Conservation (phyloP, 2,888 invertebrate species). For the Calameuta idolon region DNA sequence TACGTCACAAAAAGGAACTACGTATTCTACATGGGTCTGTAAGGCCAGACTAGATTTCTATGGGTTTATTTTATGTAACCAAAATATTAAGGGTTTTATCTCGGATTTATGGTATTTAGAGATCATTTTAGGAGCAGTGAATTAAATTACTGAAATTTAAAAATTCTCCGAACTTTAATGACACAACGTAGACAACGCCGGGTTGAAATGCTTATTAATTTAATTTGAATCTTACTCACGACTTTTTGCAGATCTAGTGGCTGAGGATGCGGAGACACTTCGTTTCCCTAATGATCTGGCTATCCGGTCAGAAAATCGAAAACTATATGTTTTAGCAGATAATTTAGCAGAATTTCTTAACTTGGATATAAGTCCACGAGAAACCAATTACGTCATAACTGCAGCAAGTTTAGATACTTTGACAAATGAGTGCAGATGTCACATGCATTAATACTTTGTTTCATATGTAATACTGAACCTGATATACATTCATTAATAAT, state of each 20-base stretch:
- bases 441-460: neutral
- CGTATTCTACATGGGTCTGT: too few relatives aligned
- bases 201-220: too few relatives aligned
- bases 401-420: constrained; percentile 38
- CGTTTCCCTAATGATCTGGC: constrained; percentile 83
- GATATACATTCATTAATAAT: neutral
- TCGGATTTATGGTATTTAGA: too few relatives aligned
- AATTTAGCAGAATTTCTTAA: constrained; percentile 55
- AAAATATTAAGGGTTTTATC: too few relatives aligned
- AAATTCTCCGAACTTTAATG: too few relatives aligned
- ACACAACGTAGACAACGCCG: too few relatives aligned
- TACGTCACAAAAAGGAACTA: too few relatives aligned
- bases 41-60: too few relatives aligned
- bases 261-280: constrained; percentile 75
- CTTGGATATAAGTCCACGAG: constrained; percentile 33
- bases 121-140: too few relatives aligned
- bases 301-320: constrained; percentile 42
- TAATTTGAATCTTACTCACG: neutral
- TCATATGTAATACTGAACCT: neutral
- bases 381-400: constrained; percentile 46
- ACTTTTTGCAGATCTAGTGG: constrained; percentile 71
- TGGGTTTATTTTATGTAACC: too few relatives aligned
- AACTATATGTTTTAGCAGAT: constrained; percentile 56
- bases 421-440: constrained; percentile 31
- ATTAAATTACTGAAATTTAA: too few relatives aligned